Conservation (phyloP, 2,113 vertebrate species). For the Hystrix brachyura region DNA sequence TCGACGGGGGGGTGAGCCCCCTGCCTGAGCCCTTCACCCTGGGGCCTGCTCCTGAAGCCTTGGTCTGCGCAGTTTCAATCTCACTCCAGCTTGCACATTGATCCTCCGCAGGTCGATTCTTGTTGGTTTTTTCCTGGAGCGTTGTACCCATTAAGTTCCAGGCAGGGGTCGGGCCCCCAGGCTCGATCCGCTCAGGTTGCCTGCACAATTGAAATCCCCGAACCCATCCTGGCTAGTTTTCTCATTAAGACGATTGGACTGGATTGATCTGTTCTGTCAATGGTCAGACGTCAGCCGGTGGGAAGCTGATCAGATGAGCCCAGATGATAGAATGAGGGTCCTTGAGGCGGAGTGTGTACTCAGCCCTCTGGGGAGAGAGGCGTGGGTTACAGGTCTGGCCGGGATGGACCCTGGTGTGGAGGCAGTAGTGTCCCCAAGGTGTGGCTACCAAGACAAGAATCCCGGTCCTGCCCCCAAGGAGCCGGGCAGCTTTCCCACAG, state of each 20-base stretch:
- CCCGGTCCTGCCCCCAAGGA: too few species aligned
- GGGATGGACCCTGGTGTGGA: not conserved
- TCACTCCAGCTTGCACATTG: constrained; percentile 40
- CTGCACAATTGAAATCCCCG: constrained; percentile 73
- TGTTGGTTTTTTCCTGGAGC: constrained; percentile 6
- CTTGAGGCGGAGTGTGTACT: rapidly evolving
- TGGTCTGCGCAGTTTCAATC: rapidly evolving
- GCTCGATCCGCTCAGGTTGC: not conserved
- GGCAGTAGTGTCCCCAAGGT: not conserved
- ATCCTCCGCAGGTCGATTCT: not conserved
- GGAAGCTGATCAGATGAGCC: constrained; percentile 22
- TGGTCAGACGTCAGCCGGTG: not conserved
- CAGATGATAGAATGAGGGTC: not conserved
- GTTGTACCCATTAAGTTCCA: constrained; percentile 68
- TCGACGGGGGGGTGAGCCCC: not conserved
- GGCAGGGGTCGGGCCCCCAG: constrained; percentile 66
- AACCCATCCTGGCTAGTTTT: constrained; percentile 67
- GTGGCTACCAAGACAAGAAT: not conserved
- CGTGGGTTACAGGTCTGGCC: not conserved
- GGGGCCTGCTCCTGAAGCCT: not conserved
- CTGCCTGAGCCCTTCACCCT: rapidly evolving
- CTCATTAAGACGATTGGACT: constrained; percentile 75
- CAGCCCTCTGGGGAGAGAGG: not conserved
- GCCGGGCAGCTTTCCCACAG: not conserved
- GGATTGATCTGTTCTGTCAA: constrained; percentile 70